Conservation (phyloP, 2,888 invertebrate species). For the Cerceris ruficornis region DNA sequence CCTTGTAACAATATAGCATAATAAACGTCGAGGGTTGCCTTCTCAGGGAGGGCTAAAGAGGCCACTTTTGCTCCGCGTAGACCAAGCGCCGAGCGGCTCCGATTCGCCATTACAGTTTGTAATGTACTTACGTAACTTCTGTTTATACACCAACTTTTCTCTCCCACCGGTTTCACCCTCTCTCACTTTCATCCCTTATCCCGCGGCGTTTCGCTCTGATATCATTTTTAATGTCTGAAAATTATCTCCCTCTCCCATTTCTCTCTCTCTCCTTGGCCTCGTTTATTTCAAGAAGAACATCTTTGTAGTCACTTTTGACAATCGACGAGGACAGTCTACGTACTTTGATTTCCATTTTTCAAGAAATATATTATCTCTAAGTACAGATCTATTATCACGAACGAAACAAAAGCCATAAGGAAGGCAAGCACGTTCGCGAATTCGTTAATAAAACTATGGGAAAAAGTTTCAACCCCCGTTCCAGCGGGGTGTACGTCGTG, state of each 20-base stretch:
- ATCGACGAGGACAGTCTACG: neutral
- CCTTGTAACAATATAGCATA: slow-evolving; percentile 80
- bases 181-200: slow-evolving; percentile 70
- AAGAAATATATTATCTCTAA: too few relatives aligned
- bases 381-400: neutral
- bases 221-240: slow-evolving; percentile 80
- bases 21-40: slow-evolving; percentile 76
- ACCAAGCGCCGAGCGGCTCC: slow-evolving; percentile 72
- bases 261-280: slow-evolving; percentile 15
- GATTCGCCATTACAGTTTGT: slow-evolving; percentile 81
- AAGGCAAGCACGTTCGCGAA: slow-evolving; percentile 17
- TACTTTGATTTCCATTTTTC: too few relatives aligned
- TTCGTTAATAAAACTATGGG: slow-evolving; percentile 35
- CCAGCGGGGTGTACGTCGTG: neutral
- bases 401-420: slow-evolving; percentile 33
- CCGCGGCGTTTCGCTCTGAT: slow-evolving; percentile 75
- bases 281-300: slow-evolving; percentile 45
- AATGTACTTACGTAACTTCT: slow-evolving; percentile 81
- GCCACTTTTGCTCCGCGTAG: slow-evolving; percentile 69
- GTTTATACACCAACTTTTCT: slow-evolving; percentile 81
- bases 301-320: slow-evolving; percentile 14
- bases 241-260: slow-evolving; percentile 75
- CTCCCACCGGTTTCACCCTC: slow-evolving; percentile 46
- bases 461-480: slow-evolving; percentile 1
- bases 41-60: slow-evolving; percentile 68